These are phyloP conservation scores for Rhabditoides inermis DNA, from an alignment of 2,888 invertebrate species.

Conservation along the genomic window DNA sequence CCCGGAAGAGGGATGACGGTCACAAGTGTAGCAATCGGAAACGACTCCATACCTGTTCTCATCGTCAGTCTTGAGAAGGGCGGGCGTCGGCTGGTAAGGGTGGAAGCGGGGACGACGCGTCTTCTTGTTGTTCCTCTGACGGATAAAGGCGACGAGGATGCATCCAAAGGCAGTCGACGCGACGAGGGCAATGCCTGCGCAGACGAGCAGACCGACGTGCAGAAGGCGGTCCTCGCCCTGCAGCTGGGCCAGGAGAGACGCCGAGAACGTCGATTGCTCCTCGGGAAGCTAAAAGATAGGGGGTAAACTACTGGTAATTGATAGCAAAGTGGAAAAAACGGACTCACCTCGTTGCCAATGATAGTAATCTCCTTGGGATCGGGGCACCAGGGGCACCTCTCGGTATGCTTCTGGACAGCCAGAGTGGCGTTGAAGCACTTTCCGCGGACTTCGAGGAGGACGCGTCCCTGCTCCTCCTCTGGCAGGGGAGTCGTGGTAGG, in stretches of 20 bases:
- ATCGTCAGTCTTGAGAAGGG: constrained; percentile 20
- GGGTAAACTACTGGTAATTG: neutral
- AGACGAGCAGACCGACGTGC: constrained; percentile 23
- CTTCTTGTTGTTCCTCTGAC: constrained; percentile 23
- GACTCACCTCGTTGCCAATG: constrained; percentile 27
- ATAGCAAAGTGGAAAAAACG: neutral
- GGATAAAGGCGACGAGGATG: constrained; percentile 23
- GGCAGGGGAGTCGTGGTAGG: too few species aligned
- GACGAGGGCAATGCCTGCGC: constrained; percentile 25
- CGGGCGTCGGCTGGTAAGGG: constrained; percentile 25
- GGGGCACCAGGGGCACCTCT: constrained; percentile 47
- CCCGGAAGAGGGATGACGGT: too few species aligned
- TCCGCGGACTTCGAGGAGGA: constrained; percentile 26
- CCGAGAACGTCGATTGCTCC: constrained; percentile 4
- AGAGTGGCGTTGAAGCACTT: constrained; percentile 48
- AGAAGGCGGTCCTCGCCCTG: constrained; percentile 20
- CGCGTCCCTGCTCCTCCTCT: constrained; percentile 11
- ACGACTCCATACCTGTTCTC: constrained; percentile 19
- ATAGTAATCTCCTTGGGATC: constrained; percentile 41
- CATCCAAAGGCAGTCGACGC: constrained; percentile 24
- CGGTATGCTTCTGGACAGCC: constrained; percentile 36
- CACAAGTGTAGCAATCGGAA: too few species aligned
- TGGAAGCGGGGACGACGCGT: constrained; percentile 15
- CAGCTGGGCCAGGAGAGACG: constrained; percentile 8
- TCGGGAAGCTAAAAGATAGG: constrained; percentile 13